A percentile compares a stretch with the other conserved stretches of the same genome.
Evolutionary conservation across 2,797 vertebrate genomes (phyloP).

Genomic region (Taeniopygia guttata): DNA sequence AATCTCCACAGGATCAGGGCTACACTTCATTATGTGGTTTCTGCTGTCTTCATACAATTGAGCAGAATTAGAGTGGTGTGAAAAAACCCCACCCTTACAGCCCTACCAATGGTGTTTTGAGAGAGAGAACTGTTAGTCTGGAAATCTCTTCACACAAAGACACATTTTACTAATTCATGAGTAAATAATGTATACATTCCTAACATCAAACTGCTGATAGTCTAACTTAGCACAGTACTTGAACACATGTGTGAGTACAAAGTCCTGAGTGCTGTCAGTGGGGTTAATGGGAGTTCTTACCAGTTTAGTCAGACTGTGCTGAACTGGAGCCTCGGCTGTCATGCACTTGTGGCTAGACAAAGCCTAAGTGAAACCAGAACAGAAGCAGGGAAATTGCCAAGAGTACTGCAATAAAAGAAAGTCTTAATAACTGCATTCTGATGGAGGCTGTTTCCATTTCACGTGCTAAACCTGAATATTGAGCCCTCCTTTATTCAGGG

Average conservation of each 20-base stretch:
- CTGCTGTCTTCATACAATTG: background rate
- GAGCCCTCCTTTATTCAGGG: background rate
- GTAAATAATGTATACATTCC: background rate
- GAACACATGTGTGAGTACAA: background rate
- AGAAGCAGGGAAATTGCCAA: constrained; percentile 46
- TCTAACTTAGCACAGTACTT: background rate
- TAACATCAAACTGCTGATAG: background rate
- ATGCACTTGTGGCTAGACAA: constrained; percentile 49
- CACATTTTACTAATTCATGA: background rate
- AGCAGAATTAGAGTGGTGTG: background rate
- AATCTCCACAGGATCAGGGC: background rate
- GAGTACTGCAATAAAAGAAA: constrained; percentile 31
- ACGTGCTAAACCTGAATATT: background rate
- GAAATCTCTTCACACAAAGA: background rate
- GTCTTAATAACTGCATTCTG: constrained; percentile 30
- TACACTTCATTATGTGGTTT: background rate
- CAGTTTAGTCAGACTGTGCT: constrained; percentile 19
- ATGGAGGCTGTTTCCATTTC: background rate
- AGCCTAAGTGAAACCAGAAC: constrained; percentile 57
- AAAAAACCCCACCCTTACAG: background rate
- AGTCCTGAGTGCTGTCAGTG: background rate
- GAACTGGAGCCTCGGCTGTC: constrained; percentile 26
- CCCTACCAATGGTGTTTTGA: background rate
- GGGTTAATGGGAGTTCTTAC: constrained; percentile 27
- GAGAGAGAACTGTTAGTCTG: background rate